Percentiles rank a stretch among this genome's conserved stretches.
These are phyloP conservation scores for Holocentrus rufus DNA, from an alignment of 2,797 vertebrate species.

Conservation along the genomic window DNA sequence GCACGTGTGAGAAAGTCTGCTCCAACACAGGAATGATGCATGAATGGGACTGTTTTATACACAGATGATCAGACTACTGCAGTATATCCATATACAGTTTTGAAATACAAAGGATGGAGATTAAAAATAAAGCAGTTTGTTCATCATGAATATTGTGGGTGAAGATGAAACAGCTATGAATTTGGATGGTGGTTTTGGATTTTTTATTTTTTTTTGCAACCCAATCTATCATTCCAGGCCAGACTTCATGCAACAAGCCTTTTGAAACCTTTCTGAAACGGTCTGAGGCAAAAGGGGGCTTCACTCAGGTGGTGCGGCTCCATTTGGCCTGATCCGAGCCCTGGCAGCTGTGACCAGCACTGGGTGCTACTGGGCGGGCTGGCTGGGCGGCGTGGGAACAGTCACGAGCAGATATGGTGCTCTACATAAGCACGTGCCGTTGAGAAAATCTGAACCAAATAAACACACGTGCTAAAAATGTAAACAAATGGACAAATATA, in stretches of 20 bases:
- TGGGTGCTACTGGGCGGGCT: conserved; percentile 1
- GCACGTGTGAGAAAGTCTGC: conserved; percentile 22
- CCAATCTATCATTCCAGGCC: neutral
- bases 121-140: neutral
- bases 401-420: neutral
- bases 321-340: conserved; percentile 2
- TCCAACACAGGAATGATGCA: conserved; percentile 29
- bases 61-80: conserved; percentile 15
- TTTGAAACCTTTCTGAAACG: neutral
- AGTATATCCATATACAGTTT: neutral
- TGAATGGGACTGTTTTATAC: conserved; percentile 29
- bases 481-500: conserved; percentile 52
- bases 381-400: neutral
- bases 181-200: neutral
- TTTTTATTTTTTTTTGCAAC: neutral
- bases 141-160: neutral
- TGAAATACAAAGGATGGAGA: neutral
- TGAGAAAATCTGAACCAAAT: conserved; percentile 29
- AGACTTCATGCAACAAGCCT: conserved; percentile 1
- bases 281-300: neutral
- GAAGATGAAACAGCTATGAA: neutral
- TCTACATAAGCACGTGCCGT: conserved; percentile 32
- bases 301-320: conserved; percentile 4
- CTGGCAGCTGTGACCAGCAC: conserved; percentile 30
- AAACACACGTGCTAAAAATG: conserved; percentile 35